Conservation (phyloP, 2,113 vertebrate species). For the zebrafish (Danio rerio) region GRCz12tu NC_133186.1:34692001-34692500, state of each 20-base stretch:
- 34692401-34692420: slow-evolving; percentile 22
- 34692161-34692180: slow-evolving; percentile 5
- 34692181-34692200: not conserved
- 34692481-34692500: slow-evolving; percentile 16
- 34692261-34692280: not conserved
- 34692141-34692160: slow-evolving; percentile 40
- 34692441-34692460: slow-evolving; percentile 4
- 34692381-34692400: slow-evolving; percentile 28
- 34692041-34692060: slow-evolving; percentile 49
- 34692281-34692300: not conserved
- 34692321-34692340: not conserved
- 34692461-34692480: not conserved
- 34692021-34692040: slow-evolving; percentile 45
- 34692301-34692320: not conserved
- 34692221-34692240: not conserved
- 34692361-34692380: slow-evolving; percentile 24
- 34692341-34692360: not conserved
- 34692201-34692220: not conserved
- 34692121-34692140: slow-evolving; percentile 26
- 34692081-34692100: slow-evolving; percentile 40
- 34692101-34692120: slow-evolving; percentile 35
- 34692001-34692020: slow-evolving; percentile 27
- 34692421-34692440: slow-evolving; percentile 16
- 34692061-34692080: slow-evolving; percentile 45
- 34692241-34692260: not conserved